Evolutionary conservation across 2,888 invertebrate species (phyloP).

Genomic region (Theodoxus fluviatilis): DNA sequence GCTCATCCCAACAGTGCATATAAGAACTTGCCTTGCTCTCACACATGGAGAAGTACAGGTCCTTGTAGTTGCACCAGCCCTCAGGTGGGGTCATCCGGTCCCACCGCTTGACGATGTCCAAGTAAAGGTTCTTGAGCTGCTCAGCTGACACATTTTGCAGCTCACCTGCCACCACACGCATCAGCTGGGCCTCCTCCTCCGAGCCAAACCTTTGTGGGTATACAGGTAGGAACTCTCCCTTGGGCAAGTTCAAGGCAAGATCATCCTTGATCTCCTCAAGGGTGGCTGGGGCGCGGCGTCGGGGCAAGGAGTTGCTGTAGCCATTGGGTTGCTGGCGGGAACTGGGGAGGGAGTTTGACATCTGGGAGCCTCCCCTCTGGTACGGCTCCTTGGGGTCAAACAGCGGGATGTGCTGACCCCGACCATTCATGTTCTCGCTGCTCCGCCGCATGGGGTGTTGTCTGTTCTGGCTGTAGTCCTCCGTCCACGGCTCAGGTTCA

Average conservation of each 20-base stretch:
- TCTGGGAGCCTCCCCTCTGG: no score
- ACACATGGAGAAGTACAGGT: conserved; percentile 40
- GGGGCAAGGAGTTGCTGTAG: no score
- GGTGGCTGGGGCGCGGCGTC: no score
- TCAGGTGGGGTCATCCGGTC: conserved; percentile 40
- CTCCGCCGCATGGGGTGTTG: neutral
- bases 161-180: conserved; percentile 44
- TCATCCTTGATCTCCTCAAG: conserved; percentile 30
- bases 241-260: conserved; percentile 37
- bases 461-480: conserved; percentile 16
- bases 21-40: conserved; percentile 42
- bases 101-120: conserved; percentile 47
- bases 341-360: no score
- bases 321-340: no score
- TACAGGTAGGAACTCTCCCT: conserved; percentile 45
- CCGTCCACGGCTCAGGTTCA: conserved; percentile 47
- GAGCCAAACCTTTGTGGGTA: conserved; percentile 41
- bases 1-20: no score
- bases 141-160: conserved; percentile 38
- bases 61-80: conserved; percentile 48
- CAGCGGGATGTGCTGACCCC: conserved; percentile 29
- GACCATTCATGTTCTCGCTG: conserved; percentile 29
- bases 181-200: conserved; percentile 45
- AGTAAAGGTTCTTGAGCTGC: conserved; percentile 49
- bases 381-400: no score